Percentiles rank a stretch among this genome's conserved stretches.
Conservation (phyloP, 30 jellyfish, hydroid and myxozoan genomes). For the Aurelia coerulea region DNA sequence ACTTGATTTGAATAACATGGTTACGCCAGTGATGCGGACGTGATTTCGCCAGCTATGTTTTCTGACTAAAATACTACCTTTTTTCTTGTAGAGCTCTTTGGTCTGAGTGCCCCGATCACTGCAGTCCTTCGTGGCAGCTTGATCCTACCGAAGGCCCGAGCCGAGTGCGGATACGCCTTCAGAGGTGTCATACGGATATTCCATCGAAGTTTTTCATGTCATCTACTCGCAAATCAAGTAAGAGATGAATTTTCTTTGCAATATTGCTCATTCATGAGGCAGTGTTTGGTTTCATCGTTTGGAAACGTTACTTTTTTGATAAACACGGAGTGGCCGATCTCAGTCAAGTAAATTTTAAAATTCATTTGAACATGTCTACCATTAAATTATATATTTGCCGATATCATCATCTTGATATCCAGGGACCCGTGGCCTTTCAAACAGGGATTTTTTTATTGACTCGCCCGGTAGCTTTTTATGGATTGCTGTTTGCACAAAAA, state of each 20-base stretch:
- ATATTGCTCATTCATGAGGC: not conserved
- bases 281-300: not conserved
- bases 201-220: slow-evolving; percentile 69
- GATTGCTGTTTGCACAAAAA: too few species aligned
- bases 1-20: too few species aligned
- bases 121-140: slow-evolving; percentile 90
- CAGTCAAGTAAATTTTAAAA: too few species aligned
- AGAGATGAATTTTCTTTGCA: not conserved
- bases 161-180: slow-evolving; percentile 84
- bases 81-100: slow-evolving; percentile 78
- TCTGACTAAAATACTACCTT: not conserved
- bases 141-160: slow-evolving; percentile 99
- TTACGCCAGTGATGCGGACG: too few species aligned
- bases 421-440: too few species aligned
- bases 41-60: too few species aligned
- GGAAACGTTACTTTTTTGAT: not conserved
- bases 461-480: too few species aligned
- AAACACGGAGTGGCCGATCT: not conserved
- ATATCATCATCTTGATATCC: too few species aligned
- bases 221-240: slow-evolving; percentile 60
- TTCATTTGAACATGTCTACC: too few species aligned
- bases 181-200: slow-evolving; percentile 85
- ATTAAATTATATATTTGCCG: too few species aligned
- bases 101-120: slow-evolving; percentile 64
- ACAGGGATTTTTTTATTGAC: too few species aligned